Conservation (phyloP, 2,797 vertebrate species). For the Acanthornis magna region DNA sequence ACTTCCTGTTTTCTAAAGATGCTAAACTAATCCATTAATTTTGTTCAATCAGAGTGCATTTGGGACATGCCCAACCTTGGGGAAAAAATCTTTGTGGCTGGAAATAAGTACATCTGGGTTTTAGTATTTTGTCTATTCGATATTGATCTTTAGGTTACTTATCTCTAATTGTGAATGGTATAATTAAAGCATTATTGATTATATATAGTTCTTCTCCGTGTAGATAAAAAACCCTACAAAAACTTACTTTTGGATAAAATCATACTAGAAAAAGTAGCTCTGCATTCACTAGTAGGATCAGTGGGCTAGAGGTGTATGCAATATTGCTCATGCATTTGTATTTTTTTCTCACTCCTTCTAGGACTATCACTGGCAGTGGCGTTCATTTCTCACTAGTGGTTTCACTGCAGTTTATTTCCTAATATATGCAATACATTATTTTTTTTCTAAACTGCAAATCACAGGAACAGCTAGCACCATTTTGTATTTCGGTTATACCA, state of each 20-base stretch:
- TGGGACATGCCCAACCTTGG: background rate
- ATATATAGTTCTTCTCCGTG: background rate
- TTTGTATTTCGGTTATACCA: constrained; percentile 93
- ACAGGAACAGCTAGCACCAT: constrained; percentile 91
- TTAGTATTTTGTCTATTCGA: background rate
- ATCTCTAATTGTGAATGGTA: background rate
- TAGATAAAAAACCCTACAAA: background rate
- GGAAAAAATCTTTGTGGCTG: background rate
- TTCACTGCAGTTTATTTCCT: constrained; percentile 94
- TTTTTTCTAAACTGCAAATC: constrained; percentile 94
- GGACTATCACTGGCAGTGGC: constrained; percentile 98
- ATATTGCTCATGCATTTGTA: background rate
- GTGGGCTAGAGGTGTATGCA: background rate
- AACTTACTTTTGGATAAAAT: background rate
- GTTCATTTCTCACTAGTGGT: constrained; percentile 93
- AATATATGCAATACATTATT: constrained; percentile 92
- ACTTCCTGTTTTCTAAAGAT: background rate
- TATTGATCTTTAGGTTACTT: background rate
- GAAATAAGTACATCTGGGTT: background rate
- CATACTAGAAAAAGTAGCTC: background rate
- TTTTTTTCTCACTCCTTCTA: constrained; percentile 28
- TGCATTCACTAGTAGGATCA: background rate
- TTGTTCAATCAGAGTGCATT: background rate
- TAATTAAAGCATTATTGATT: background rate
- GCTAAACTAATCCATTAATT: background rate